Evolutionary conservation across 2,888 invertebrate species (phyloP).

Genomic region (Prosopocoilus inquinatus): DNA sequence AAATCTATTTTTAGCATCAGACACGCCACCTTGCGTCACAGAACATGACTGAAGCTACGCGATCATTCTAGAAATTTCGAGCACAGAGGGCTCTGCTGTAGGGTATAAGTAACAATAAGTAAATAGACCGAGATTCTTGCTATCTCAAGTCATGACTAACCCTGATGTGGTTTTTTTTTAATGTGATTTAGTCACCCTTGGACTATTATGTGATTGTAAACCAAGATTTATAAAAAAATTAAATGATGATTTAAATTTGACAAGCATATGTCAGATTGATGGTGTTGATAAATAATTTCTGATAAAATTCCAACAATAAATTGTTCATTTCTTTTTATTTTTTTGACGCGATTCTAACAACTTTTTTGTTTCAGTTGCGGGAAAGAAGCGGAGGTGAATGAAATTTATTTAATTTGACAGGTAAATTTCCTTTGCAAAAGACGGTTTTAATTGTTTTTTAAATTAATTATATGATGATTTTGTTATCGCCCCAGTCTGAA

Average conservation of each 20-base stretch:
- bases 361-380: background rate
- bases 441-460: conserved; percentile 8
- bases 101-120: too few relatives aligned
- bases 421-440: background rate
- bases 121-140: too few relatives aligned
- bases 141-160: too few relatives aligned
- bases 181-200: too few relatives aligned
- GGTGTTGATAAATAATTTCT: conserved; percentile 6
- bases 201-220: too few relatives aligned
- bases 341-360: background rate
- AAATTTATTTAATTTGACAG: background rate
- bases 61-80: too few relatives aligned
- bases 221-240: too few relatives aligned
- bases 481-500: conserved; percentile 12
- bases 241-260: conserved; percentile 9
- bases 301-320: background rate
- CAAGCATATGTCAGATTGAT: conserved; percentile 13
- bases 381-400: background rate
- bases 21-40: too few relatives aligned
- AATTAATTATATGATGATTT: conserved; percentile 1
- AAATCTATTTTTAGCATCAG: too few relatives aligned
- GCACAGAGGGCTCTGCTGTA: too few relatives aligned
- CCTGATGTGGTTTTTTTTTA: too few relatives aligned
- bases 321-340: background rate
- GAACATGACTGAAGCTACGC: too few relatives aligned